Evolutionary conservation across 2,797 vertebrate genomes (phyloP), one percentile per base, ranked within the genome.

Genomic region (Sciurus vulgaris): DNA sequence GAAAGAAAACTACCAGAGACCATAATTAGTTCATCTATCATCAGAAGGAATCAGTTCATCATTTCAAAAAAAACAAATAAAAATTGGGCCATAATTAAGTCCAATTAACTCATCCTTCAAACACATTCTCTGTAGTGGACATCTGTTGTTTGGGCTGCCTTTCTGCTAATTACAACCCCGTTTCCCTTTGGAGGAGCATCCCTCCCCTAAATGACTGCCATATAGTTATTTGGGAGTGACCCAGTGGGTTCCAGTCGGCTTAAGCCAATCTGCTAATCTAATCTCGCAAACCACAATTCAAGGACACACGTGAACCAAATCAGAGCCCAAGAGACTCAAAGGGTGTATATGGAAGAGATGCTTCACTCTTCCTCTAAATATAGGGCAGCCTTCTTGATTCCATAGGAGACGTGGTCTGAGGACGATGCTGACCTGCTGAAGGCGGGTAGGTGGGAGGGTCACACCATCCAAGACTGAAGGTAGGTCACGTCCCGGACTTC

Each of bases 131-230:
- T 72, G 30, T 72, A 67, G 54, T 89, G 95, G 96, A 95, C 97
- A 97, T 96, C 96, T 97, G 96, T 76, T 96, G 97, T 96, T 95
- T 96, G 70, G 97, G 86, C 96, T 97, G 97, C 74, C 73, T 90
- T 88, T 95, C 82, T 91, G 63, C 4, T 94, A 97, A 97, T 96
- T 95, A 95, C 74, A 94, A 49, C 69, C 88, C 94, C 44, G 49
- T 92, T 97, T 91, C 65, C 63, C 78, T 73, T 56, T 33, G 5
- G 49, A 93, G 83, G 35, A 86, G 35, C 38, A 8, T n/a, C 77
- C 47, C 56, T 67, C n/a, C 65, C 85, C 65, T 22, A 70, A 89
- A 20, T n/a, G 61, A 92, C 38, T 65, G 82, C 54, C 49, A 10
- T 65, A 70, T 4, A 84, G n/a, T 90, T 79, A 51, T 91, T 91